Conservation (phyloP, 2,888 invertebrate species). For the Sceliomorpha sp. region DNA sequence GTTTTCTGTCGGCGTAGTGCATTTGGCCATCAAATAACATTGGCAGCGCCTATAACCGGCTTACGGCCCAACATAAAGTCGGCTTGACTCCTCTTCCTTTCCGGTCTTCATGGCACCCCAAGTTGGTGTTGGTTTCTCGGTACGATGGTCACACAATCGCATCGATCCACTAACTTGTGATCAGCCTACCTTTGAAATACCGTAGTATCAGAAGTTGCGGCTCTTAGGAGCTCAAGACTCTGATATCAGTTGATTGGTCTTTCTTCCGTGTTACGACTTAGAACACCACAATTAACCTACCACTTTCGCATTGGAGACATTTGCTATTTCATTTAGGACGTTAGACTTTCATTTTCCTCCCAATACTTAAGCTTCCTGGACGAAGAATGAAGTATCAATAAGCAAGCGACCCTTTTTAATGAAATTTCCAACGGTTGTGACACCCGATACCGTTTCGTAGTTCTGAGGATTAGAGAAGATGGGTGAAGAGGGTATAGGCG, state of each 20-base stretch:
- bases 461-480: conserved; percentile 70
- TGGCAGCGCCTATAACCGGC: conserved; percentile 80
- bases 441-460: conserved; percentile 58
- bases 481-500: conserved; percentile 55
- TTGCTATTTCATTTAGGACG: not conserved
- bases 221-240: conserved; percentile 73
- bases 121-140: conserved; percentile 50
- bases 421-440: conserved; percentile 66
- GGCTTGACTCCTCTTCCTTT: conserved; percentile 70
- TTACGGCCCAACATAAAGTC: conserved; percentile 79
- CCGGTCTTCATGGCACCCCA: conserved; percentile 52
- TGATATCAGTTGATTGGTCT: conserved; percentile 80
- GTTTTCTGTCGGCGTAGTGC: conserved; percentile 74
- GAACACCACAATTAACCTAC: conserved; percentile 27
- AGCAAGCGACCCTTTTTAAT: conserved; percentile 64
- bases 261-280: conserved; percentile 62
- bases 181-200: conserved; percentile 75
- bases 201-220: conserved; percentile 77
- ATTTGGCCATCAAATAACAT: conserved; percentile 81
- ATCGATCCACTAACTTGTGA: conserved; percentile 79
- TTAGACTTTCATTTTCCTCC: no score
- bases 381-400: no score
- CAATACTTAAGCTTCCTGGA: no score
- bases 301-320: conserved; percentile 18
- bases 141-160: conserved; percentile 63